Evolutionary conservation across 2,888 invertebrate species (phyloP), one percentile per base, ranked within the genome.

Genomic region (Acrocyrtus sp.): DNA sequence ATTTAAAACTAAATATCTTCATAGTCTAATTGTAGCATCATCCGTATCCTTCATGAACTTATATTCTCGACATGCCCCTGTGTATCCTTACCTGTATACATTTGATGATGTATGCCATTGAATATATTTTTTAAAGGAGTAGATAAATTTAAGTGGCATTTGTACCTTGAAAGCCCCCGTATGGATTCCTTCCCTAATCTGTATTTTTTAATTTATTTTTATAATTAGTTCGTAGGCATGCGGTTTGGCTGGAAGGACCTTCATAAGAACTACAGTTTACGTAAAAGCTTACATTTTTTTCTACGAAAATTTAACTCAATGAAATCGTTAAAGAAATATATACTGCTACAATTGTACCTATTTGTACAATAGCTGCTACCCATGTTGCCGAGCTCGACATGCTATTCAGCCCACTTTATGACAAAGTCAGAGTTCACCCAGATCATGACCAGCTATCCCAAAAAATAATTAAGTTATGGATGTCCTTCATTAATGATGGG

Each of bases 371-470:
- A n/a, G 70, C 57, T 24, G 70, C 70, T 6, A 70, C 70, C 0
- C 70, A 72, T 10, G 72, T 47, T 4, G 54, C 72, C 12, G 72
- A 72, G n/a, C 29, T 72, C 24, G 72, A 72, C n/a, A 63, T 72
- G 72, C 43, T 72, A 1, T 10, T 72, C 0, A 72, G 72, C 21
- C 72, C 72, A 8, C 29, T 72, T 5, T 60, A 58, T 19, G 12
- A 24, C 4, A 27, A 39, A 17, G 53, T 53, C 5, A 34, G 51
- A 15, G n/a, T 29, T 12, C 51, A 58, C 8, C n/a, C n/a, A n/a
- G n/a, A n/a, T n/a, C 47, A 51, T n/a, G 39, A 72, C 17, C 15
- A 51, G 47, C 6, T 65, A 12, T 72, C 72, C 27, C 58, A 53
- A 26, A 45, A 50, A 0, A 48, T 72, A 1, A 29, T 57, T 1